Percentiles rank a stretch among this genome's conserved stretches.
Conservation (phyloP, 2,888 invertebrate genomes). For the Pandemis cinnamomeana region DNA sequence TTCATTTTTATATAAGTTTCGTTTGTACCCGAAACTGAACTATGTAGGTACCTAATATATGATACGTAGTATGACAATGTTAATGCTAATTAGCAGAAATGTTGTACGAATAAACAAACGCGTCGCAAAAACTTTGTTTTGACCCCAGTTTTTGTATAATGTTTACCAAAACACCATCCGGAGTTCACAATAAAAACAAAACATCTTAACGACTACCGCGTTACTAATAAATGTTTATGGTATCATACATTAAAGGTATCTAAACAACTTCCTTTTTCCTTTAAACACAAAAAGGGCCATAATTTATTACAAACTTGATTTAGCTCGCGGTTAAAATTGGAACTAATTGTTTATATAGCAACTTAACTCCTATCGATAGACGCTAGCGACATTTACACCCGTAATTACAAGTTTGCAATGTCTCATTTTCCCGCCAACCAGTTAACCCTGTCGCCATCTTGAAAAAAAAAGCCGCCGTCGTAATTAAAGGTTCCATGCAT, state of each 20-base stretch:
- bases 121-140: conserved; percentile 39
- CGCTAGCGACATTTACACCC: not conserved
- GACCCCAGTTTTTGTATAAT: conserved; percentile 33
- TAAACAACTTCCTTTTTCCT: conserved; percentile 43
- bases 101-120: conserved; percentile 10
- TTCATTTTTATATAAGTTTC: too few species aligned
- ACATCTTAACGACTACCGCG: conserved; percentile 36
- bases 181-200: conserved; percentile 33
- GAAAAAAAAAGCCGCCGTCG: conserved; percentile 47
- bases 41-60: too few species aligned
- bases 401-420: conserved; percentile 6
- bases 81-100: conserved; percentile 34
- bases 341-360: not conserved
- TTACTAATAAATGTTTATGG: conserved; percentile 31
- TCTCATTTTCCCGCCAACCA: conserved; percentile 46
- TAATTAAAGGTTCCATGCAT: conserved; percentile 48
- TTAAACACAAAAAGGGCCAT: conserved; percentile 31
- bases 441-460: conserved; percentile 51
- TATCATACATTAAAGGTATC: conserved; percentile 29
- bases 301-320: conserved; percentile 10
- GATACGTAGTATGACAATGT: not conserved
- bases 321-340: not conserved
- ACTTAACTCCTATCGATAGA: not conserved
- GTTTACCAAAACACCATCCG: conserved; percentile 36
- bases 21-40: too few species aligned